Evolutionary conservation across 2,113 vertebrate species (phyloP), one percentile per base, ranked within the genome.

Genomic region (Vireo altiloquus): DNA sequence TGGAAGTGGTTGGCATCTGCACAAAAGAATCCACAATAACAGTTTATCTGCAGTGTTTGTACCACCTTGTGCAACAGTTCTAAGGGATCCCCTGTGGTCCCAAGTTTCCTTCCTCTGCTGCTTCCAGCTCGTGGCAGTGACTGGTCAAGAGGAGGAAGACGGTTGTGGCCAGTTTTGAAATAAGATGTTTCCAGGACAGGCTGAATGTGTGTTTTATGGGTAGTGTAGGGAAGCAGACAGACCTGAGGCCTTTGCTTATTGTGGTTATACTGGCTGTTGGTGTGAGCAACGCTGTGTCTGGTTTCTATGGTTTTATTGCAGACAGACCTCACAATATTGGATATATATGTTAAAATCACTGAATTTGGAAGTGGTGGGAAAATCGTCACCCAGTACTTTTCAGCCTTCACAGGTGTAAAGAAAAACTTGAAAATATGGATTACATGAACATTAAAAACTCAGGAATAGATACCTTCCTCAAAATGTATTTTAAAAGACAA

Each of bases 61-160:
- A 9, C n/a, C 31, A 7, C 75, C 19, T 71, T 2, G 0, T 59
- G 40, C 44, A 71, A 3, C 44, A 18, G 18, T 49, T 79, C 39
- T 79, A 27, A 44, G 87, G 71, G 13, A 59, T 53, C 18, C 3
- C 35, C 31, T 33, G 16, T 77, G 35, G 68, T 39, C 33, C 56
- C 0, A 0, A 28, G 24, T 52, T 31, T 56, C 74, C 17, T 61
- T 76, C 70, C n/a, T 72, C n/a, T 71, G n/a, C 33, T 84, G 64
- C 4, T 57, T 39, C 24, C 3, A 1, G 15, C 19, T 23, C 0
- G 0, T 44, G 42, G 49, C 2, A 4, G 30, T 54, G 42, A 22
- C 49, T 56, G 65, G 40, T 71, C 30, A 40, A 47, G 52, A 65
- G 28, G 30, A 81, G 54, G 35, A 40, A 56, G 23, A 53, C 30